phyloP scores from a whole-genome alignment of 2,888 invertebrate species.

The Lasioglossum marginatum region DNA sequence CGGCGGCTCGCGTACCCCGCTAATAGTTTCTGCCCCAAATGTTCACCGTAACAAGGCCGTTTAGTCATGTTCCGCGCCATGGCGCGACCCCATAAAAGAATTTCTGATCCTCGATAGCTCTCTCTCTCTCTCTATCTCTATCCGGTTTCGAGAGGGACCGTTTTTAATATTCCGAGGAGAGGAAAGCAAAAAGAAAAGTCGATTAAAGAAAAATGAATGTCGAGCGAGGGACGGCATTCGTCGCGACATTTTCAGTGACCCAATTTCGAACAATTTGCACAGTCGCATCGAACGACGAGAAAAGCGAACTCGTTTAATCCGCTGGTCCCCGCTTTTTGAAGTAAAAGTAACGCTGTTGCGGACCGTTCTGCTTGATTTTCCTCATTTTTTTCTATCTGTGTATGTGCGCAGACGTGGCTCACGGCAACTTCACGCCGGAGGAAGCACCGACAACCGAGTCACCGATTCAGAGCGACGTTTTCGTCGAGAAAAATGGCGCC shows the following conservation, averaged over 20 bases:
- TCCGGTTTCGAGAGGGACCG: not conserved
- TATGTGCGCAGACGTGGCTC: conserved; percentile 87
- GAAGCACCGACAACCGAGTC: conserved; percentile 86
- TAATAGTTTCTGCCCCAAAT: conserved; percentile 53
- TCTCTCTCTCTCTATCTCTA: not conserved
- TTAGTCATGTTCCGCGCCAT: conserved; percentile 17
- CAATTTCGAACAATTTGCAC: conserved; percentile 10
- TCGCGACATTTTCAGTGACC: conserved; percentile 26
- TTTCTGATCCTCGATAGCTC: not conserved
- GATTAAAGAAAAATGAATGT: too few species aligned
- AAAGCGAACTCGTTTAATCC: conserved; percentile 33
- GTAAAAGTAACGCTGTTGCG: not conserved
- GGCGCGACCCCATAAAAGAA: conserved; percentile 16
- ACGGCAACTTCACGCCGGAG: conserved; percentile 91
- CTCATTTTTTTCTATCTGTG: not conserved
- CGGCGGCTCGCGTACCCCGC: conserved; percentile 38
- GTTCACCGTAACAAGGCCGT: conserved; percentile 11
- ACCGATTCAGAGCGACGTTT: conserved; percentile 85
- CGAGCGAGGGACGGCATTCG: not conserved
- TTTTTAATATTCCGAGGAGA: conserved; percentile 7
- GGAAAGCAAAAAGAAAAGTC: not conserved
- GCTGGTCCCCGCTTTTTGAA: not conserved
- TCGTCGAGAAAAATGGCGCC: conserved; percentile 83
- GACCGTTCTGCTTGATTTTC: conserved; percentile 26
- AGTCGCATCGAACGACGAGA: not conserved